Conservation (phyloP, 2,113 vertebrate genomes). For the Stigmatopora argus region DNA sequence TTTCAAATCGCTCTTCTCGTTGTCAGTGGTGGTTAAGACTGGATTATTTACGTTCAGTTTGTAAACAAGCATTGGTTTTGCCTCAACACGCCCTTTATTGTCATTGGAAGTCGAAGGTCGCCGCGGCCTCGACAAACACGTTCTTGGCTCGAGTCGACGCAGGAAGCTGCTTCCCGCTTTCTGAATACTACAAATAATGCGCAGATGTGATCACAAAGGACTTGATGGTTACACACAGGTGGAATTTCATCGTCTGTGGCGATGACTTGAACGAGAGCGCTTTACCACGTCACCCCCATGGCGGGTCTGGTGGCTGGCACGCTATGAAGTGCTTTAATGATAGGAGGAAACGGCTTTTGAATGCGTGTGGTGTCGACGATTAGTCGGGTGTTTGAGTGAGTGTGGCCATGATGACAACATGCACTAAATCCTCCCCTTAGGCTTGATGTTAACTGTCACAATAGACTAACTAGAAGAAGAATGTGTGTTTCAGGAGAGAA, state of each 20-base stretch:
- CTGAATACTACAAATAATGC: constrained; percentile 2
- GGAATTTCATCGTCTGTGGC: neutral
- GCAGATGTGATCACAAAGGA: constrained; percentile 2
- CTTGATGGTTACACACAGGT: too few relatives aligned
- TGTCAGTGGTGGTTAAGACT: neutral
- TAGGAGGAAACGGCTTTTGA: neutral
- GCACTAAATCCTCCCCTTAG: constrained; percentile 30
- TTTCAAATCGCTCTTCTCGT: neutral
- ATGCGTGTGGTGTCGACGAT: constrained; percentile 22
- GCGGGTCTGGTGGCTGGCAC: constrained; percentile 38
- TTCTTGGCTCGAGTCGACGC: neutral
- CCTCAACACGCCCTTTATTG: neutral
- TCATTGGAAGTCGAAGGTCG: neutral
- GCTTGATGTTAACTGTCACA: constrained; percentile 51
- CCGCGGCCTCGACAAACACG: neutral
- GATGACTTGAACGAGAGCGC: constrained; percentile 11
- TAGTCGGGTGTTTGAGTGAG: constrained; percentile 14
- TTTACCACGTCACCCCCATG: neutral
- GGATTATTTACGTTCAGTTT: neutral
- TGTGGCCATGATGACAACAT: constrained; percentile 1
- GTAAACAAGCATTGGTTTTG: neutral
- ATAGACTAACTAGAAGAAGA: neutral
- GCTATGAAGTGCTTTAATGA: neutral
- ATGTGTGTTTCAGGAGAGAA: too few relatives aligned
- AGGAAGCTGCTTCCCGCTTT: neutral